Base-by-base conservation (phyloP, 2,797 vertebrate genomes). In the Cirrhinus molitorella region DNA sequence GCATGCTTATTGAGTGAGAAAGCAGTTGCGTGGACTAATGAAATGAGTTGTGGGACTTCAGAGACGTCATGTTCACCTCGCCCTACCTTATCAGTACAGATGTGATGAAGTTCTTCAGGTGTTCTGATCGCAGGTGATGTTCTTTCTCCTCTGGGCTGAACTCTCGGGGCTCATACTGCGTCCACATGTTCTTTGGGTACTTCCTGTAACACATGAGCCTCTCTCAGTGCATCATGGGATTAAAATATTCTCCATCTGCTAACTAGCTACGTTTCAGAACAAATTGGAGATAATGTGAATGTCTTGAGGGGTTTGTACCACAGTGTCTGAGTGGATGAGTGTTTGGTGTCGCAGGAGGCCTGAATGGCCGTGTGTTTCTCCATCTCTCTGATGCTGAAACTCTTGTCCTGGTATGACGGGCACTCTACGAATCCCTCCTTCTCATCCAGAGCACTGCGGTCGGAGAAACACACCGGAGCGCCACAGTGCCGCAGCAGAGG, bases 321-420 rank as follows among this genome's bases (percentile, higher is more conserved):
- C 87, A 85, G 92, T 79, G 97, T 99, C 93, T 99, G 98, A 81
- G 95, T 92, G 77, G 92, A 94, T 72, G 77, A 90, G 86, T 92
- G 94, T 83, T 83, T 93, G 83, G 94, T 72, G 65, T 61, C 79
- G 23, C 95, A 91, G 61, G 95, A 89, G 1, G 93, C 93, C 91
- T 98, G 97, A 10, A 90, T 7, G 3, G 91, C 94, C 0, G 92
- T 75, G 88, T 96, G 91, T 86, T 91, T 95, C 91, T 97, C 95
- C 88, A 97, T 92, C 65, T 89, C 91, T 79, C 91, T 94, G 90
- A 99, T 91, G 86, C 88, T 95, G 89, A 96, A 97, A 80, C 92
- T 94, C 85, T 92, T 93, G 86, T 99, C 97, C 84, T 93, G 79
- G 47, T 97, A 97, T 55, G 96, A 90, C 0, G 79, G 55, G 53